Conservation (phyloP, 2,113 vertebrate species). For the Coturnix japonica region DNA sequence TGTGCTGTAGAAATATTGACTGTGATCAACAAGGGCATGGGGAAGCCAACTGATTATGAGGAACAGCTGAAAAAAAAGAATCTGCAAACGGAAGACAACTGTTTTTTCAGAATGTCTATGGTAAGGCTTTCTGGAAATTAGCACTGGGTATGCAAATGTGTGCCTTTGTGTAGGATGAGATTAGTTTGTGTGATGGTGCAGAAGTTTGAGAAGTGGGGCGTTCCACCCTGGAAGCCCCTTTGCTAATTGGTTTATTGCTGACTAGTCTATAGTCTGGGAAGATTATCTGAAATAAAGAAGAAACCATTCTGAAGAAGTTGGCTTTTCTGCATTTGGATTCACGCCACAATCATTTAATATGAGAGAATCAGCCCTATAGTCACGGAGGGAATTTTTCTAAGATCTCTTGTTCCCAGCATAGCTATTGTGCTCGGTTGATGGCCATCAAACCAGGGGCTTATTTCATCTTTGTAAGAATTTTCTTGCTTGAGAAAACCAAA, state of each 20-base stretch:
- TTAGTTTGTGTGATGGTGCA: neutral
- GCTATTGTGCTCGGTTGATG: constrained; percentile 58
- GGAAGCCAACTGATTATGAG: constrained; percentile 55
- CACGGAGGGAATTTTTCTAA: constrained; percentile 56
- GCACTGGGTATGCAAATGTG: neutral
- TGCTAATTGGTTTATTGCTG: constrained; percentile 14
- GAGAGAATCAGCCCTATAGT: constrained; percentile 40
- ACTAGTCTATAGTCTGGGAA: neutral
- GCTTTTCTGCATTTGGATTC: constrained; percentile 48
- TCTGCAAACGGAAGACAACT: constrained; percentile 19
- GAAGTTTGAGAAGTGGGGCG: constrained; percentile 13
- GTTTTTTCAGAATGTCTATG: neutral
- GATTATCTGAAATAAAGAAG: constrained; percentile 49
- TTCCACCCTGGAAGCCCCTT: neutral
- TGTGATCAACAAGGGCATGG: neutral
- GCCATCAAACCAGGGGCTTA: constrained; percentile 59
- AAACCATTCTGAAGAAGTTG: constrained; percentile 41
- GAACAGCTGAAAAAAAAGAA: constrained; percentile 59
- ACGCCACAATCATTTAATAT: neutral
- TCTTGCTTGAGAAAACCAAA: constrained; percentile 60
- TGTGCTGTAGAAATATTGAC: constrained; percentile 21
- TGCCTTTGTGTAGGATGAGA: neutral
- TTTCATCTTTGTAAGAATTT: constrained; percentile 72
- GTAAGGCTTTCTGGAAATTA: constrained; percentile 2
- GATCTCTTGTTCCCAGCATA: constrained; percentile 52